Evolutionary conservation across 2,797 vertebrate genomes (phyloP).

Genomic region (Philypnodon macrostomus): DNA sequence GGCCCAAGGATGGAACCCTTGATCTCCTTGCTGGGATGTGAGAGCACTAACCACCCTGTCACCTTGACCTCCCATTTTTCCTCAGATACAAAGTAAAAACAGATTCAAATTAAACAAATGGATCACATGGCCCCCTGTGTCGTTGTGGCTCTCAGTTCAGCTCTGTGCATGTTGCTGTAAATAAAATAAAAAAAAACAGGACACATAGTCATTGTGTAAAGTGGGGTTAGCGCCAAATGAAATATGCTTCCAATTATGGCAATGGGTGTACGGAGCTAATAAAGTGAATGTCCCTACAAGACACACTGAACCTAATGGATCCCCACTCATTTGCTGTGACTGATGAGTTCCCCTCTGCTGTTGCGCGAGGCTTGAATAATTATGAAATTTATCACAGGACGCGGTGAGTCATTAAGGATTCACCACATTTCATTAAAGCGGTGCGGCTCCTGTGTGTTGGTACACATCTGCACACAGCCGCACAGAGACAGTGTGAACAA

Average conservation of each 20-base stretch:
- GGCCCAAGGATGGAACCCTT: too few species aligned
- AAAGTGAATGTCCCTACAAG: conserved; percentile 95
- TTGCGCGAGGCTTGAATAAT: conserved; percentile 92
- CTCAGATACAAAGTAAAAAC: too few species aligned
- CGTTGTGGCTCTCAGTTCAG: conserved; percentile 7
- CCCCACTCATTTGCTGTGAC: conserved; percentile 96
- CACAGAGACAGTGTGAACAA: conserved; percentile 52
- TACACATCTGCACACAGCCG: conserved; percentile 55
- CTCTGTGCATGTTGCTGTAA: conserved; percentile 79
- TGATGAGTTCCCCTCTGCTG: conserved; percentile 90
- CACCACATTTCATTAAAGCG: conserved; percentile 79
- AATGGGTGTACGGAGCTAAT: conserved; percentile 98
- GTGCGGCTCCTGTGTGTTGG: conserved; percentile 79
- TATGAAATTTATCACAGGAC: conserved; percentile 92
- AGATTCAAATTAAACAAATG: conserved; percentile 4
- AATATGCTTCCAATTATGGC: conserved; percentile 99
- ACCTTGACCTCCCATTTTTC: too few species aligned
- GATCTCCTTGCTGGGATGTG: too few species aligned
- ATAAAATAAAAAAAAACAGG: conserved; percentile 87
- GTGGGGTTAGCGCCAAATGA: conserved; percentile 89
- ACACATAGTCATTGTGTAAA: conserved; percentile 88
- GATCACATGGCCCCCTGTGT: conserved; percentile 12
- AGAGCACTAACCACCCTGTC: too few species aligned
- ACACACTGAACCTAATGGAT: conserved; percentile 96
- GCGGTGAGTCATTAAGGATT: conserved; percentile 87